Percentiles rank a stretch among this genome's conserved stretches.
Evolutionary conservation across 2,113 vertebrate species (phyloP).

Genomic region (Ceuthmochares aereus): DNA sequence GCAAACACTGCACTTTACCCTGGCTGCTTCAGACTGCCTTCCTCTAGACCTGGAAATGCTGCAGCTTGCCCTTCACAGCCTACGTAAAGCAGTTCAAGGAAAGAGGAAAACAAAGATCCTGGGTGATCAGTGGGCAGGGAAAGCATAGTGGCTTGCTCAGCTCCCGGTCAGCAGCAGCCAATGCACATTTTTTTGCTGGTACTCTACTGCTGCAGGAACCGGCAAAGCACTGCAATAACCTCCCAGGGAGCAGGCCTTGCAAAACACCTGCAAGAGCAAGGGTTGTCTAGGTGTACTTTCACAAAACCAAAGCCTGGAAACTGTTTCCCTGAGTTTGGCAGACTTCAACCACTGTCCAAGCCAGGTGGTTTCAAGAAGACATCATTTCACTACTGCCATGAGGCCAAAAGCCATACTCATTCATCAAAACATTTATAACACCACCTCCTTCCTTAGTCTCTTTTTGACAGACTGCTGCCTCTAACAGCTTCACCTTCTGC

Average conservation of each 20-base stretch:
- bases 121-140: rapidly evolving
- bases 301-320: background rate
- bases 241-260: background rate
- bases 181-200: rapidly evolving
- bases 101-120: background rate
- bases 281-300: background rate
- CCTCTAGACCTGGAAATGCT: constrained; percentile 28
- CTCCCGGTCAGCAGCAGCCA: rapidly evolving
- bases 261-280: background rate
- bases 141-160: background rate
- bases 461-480: background rate
- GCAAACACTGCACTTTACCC: constrained; percentile 67
- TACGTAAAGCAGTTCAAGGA: background rate
- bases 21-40: constrained; percentile 30
- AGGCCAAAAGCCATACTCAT: background rate
- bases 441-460: background rate
- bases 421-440: background rate
- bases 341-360: background rate
- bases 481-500: constrained; percentile 21
- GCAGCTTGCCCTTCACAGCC: background rate
- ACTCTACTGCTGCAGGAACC: background rate
- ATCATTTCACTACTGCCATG: background rate
- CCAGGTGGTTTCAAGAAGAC: background rate
- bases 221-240: background rate
- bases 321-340: background rate